Conservation (phyloP, 2,888 invertebrate species). For the Actias luna region DNA sequence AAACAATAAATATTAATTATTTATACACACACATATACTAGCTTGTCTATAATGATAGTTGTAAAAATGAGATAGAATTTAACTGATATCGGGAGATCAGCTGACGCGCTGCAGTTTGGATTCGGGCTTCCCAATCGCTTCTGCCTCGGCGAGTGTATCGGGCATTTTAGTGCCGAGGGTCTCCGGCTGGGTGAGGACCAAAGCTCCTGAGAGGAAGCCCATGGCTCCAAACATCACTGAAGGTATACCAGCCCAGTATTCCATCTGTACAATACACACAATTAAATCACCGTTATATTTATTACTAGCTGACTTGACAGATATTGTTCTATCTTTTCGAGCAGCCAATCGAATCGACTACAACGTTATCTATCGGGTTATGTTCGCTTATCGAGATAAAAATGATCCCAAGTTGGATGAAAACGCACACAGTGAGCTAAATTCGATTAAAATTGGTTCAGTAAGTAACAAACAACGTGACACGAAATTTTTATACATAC, state of each 20-base stretch:
- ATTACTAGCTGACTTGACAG: too few relatives aligned
- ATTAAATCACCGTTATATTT: too few relatives aligned
- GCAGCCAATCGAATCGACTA: too few relatives aligned
- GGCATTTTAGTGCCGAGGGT: conserved; percentile 82
- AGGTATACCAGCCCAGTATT: conserved; percentile 68
- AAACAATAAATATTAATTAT: not conserved
- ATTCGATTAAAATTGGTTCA: too few relatives aligned
- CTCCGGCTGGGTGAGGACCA: conserved; percentile 83
- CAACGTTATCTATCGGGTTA: too few relatives aligned
- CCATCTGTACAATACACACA: conserved; percentile 46
- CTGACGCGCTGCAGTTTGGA: conserved; percentile 25
- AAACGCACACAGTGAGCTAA: too few relatives aligned
- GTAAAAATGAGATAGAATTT: not conserved
- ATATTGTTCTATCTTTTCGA: too few relatives aligned
- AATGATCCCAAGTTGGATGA: too few relatives aligned
- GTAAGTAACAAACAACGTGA: too few relatives aligned
- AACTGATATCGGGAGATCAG: not conserved
- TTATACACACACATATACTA: not conserved
- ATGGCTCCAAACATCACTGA: conserved; percentile 79
- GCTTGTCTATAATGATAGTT: not conserved
- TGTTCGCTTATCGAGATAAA: too few relatives aligned
- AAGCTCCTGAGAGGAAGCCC: conserved; percentile 75
- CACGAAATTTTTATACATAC: too few relatives aligned
- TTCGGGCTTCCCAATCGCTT: conserved; percentile 52
- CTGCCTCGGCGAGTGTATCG: conserved; percentile 83